Percentiles rank a stretch among this genome's conserved stretches.
Conservation (phyloP, 2,888 invertebrate species). For the Drosophila greeni region DNA sequence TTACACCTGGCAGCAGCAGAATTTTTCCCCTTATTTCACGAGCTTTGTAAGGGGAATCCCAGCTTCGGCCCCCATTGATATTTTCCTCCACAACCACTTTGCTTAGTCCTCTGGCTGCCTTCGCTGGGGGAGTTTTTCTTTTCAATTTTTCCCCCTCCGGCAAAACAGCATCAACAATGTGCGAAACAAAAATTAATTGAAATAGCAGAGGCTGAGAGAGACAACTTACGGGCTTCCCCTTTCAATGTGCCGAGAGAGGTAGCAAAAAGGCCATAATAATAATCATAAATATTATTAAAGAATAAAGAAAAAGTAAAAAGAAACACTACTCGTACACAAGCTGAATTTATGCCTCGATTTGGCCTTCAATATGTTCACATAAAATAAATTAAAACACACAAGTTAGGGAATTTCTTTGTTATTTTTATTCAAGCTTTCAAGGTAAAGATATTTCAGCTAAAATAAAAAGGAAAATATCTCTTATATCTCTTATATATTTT, state of each 20-base stretch:
- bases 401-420: neutral
- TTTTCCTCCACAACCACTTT: slow-evolving; percentile 14
- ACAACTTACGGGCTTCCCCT: slow-evolving; percentile 31
- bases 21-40: slow-evolving; percentile 1
- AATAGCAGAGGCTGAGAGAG: slow-evolving; percentile 45
- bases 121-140: slow-evolving; percentile 23
- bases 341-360: slow-evolving; percentile 6
- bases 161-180: slow-evolving; percentile 55
- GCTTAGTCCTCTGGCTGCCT: neutral
- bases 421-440: neutral
- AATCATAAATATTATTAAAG: slow-evolving; percentile 35
- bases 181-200: slow-evolving; percentile 60
- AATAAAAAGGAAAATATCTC: too few relatives aligned
- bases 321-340: slow-evolving; percentile 17
- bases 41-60: neutral
- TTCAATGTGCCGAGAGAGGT: neutral
- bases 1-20: neutral
- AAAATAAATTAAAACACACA: neutral
- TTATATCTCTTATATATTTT: neutral
- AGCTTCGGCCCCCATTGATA: slow-evolving; percentile 12
- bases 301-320: slow-evolving; percentile 5
- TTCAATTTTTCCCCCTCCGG: slow-evolving; percentile 49
- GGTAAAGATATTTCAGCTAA: neutral
- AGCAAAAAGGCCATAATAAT: slow-evolving; percentile 34
- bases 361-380: neutral